Percentiles rank a stretch among this genome's conserved stretches.
Evolutionary conservation across 2,113 vertebrate genomes (phyloP).

Genomic region (Mustela nigripes): DNA sequence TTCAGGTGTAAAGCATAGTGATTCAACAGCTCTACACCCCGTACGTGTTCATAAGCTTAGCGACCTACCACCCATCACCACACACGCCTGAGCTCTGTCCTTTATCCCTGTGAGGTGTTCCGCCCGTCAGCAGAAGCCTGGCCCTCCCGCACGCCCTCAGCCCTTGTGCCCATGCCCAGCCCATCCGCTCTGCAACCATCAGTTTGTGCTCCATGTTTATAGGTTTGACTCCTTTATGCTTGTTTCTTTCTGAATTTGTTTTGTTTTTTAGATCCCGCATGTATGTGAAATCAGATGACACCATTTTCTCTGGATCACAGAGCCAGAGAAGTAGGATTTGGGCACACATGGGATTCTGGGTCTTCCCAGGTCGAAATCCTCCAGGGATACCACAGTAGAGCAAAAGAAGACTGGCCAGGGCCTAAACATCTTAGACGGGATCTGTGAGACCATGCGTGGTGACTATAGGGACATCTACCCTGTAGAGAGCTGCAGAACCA

Average conservation of each 20-base stretch:
- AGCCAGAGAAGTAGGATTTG: neutral
- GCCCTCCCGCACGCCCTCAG: neutral
- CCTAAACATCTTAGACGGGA: rapidly evolving
- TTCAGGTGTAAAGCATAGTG: neutral
- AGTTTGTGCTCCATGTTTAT: neutral
- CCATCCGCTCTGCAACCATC: neutral
- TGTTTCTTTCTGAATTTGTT: neutral
- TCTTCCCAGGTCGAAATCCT: rapidly evolving
- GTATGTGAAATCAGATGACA: neutral
- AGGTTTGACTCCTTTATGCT: neutral
- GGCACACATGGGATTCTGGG: rapidly evolving
- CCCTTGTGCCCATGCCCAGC: neutral
- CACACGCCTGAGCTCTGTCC: neutral
- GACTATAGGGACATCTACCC: rapidly evolving
- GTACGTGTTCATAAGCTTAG: rapidly evolving
- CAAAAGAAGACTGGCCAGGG: rapidly evolving
- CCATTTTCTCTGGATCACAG: too few species aligned
- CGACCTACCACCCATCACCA: neutral
- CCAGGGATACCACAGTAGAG: rapidly evolving
- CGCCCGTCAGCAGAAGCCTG: rapidly evolving
- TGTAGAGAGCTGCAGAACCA: rapidly evolving
- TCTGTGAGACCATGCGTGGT: rapidly evolving
- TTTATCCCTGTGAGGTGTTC: neutral
- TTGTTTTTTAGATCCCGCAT: neutral
- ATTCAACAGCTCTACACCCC: neutral